phyloP scores from a whole-genome alignment of 2,797 vertebrate species.

The Pampus argenteus region DNA sequence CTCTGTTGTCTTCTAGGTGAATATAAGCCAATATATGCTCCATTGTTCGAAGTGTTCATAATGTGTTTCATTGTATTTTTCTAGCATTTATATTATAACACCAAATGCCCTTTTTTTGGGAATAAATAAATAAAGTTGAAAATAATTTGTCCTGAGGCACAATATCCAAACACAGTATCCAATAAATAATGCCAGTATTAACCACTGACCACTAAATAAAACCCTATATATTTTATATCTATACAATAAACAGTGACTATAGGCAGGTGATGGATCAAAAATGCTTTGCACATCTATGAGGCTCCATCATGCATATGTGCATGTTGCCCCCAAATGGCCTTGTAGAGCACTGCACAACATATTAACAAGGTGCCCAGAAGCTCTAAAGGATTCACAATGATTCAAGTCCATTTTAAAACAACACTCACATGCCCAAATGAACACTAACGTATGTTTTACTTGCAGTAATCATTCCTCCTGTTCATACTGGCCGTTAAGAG shows the following conservation, averaged over 20 bases:
- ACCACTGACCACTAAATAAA: not conserved
- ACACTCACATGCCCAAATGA: too few species aligned
- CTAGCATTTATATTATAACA: not conserved
- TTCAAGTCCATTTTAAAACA: too few species aligned
- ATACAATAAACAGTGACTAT: not conserved
- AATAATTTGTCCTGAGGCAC: too few species aligned
- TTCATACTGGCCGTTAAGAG: too few species aligned
- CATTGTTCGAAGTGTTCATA: not conserved
- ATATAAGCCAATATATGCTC: not conserved
- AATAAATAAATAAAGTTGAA: not conserved
- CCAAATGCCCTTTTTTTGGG: not conserved
- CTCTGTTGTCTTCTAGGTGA: not conserved
- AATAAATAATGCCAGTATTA: not conserved
- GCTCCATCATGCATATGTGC: not conserved
- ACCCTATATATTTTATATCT: too few species aligned
- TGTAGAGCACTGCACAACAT: constrained; percentile 20
- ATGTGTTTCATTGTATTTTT: not conserved
- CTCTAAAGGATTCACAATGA: too few species aligned
- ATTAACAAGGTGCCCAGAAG: not conserved
- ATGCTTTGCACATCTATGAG: not conserved
- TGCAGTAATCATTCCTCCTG: too few species aligned
- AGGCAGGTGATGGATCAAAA: constrained; percentile 8
- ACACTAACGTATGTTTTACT: too few species aligned
- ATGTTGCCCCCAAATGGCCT: constrained; percentile 54
- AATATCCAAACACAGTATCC: not conserved